phyloP scores from a whole-genome alignment of 2,797 vertebrate species.

The Schizopygopsis pylzovi region DNA sequence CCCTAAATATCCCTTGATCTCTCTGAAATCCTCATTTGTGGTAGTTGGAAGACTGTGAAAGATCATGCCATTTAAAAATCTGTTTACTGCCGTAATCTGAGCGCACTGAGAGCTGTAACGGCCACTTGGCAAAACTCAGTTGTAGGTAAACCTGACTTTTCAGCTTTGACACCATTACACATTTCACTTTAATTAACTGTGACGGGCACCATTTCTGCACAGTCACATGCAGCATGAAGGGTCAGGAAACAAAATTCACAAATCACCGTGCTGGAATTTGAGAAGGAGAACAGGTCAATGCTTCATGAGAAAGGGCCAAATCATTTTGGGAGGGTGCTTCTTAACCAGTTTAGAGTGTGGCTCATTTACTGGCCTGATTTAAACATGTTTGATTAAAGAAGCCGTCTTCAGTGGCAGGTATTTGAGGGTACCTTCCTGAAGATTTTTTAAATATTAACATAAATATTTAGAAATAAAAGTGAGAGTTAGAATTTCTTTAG shows the following conservation, averaged over 20 bases:
- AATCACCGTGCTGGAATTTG: background rate
- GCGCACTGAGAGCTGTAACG: background rate
- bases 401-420: background rate
- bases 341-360: background rate
- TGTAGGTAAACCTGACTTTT: constrained; percentile 18
- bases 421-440: background rate
- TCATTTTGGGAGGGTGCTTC: constrained; percentile 14
- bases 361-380: constrained; percentile 3
- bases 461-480: no score
- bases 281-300: constrained; percentile 16
- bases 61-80: background rate
- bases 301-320: background rate
- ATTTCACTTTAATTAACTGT: constrained; percentile 36
- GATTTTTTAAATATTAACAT: no score
- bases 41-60: background rate
- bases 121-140: constrained; percentile 1
- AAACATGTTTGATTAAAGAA: constrained; percentile 11
- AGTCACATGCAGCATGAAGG: background rate
- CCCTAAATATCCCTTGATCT: background rate
- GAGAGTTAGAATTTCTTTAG: no score
- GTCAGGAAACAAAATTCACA: constrained; percentile 29
- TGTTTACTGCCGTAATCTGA: background rate
- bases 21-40: background rate
- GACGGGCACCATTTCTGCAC: constrained; percentile 25
- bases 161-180: constrained; percentile 11